Conservation (phyloP, 2,113 vertebrate species). For the Naja naja region DNA sequence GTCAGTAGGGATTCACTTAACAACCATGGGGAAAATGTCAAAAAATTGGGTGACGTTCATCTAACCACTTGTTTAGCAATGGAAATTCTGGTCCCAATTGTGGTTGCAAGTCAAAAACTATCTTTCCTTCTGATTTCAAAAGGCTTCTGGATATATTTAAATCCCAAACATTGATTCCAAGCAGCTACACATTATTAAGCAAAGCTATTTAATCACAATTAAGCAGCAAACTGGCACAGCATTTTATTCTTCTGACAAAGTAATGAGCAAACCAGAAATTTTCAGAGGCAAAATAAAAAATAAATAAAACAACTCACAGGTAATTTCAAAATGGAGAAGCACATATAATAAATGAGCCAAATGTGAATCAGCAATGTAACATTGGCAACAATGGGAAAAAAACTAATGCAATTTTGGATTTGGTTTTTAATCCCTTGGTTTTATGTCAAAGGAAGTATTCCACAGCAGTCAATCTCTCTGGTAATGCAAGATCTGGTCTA, state of each 20-base stretch:
- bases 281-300: slow-evolving; percentile 38
- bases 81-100: too few relatives aligned
- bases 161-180: slow-evolving; percentile 52
- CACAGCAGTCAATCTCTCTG: neutral
- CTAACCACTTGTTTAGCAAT: too few relatives aligned
- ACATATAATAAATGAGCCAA: neutral
- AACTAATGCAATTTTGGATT: neutral
- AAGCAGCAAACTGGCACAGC: slow-evolving; percentile 53
- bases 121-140: slow-evolving; percentile 45
- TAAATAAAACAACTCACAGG: neutral
- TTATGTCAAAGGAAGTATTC: too few relatives aligned
- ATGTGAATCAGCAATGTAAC: neutral
- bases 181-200: slow-evolving; percentile 49
- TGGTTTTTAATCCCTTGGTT: neutral
- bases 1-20: too few relatives aligned
- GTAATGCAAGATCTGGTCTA: neutral
- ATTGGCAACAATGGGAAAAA: neutral
- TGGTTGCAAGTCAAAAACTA: too few relatives aligned
- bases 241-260: slow-evolving; percentile 35
- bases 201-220: slow-evolving; percentile 48
- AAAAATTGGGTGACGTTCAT: too few relatives aligned
- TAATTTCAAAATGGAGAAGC: neutral
- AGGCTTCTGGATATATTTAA: slow-evolving; percentile 48
- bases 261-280: slow-evolving; percentile 15
- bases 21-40: too few relatives aligned